phyloP scores from a whole-genome alignment of 2,888 invertebrate species.

The Drosophila nigricruria region DNA sequence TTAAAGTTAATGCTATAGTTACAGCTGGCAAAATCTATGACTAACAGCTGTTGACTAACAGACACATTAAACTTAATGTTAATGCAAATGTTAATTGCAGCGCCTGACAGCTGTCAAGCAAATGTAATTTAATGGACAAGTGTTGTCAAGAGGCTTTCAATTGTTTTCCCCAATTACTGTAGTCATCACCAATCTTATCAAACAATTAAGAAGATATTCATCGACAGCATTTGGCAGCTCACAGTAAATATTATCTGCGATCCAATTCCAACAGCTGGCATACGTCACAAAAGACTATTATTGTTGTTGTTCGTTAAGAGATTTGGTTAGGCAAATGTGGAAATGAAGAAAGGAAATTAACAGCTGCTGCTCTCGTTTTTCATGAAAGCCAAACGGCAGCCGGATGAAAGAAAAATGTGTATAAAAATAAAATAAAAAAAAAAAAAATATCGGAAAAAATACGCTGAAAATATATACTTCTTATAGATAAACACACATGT shows the following conservation, averaged over 20 bases:
- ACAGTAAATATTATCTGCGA: conserved; percentile 4
- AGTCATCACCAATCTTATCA: not conserved
- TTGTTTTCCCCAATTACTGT: not conserved
- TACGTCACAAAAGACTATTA: conserved; percentile 37
- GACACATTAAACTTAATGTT: conserved; percentile 3
- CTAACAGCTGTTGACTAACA: conserved; percentile 10
- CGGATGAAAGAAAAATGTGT: conserved; percentile 59
- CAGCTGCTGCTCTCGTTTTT: conserved; percentile 73
- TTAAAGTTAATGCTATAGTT: not conserved
- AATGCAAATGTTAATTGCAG: conserved; percentile 4
- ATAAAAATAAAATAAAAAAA: conserved; percentile 72
- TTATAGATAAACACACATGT: conserved; percentile 43
- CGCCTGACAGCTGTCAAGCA: conserved; percentile 11
- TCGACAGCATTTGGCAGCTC: not conserved
- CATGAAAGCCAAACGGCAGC: conserved; percentile 37
- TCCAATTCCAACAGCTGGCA: conserved; percentile 21
- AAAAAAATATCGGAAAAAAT: not conserved
- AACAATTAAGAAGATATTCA: conserved; percentile 1
- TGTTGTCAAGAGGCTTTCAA: not conserved
- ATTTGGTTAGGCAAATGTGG: conserved; percentile 15
- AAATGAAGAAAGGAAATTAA: conserved; percentile 36
- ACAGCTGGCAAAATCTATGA: not conserved
- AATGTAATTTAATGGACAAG: not conserved
- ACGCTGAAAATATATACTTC: conserved; percentile 32
- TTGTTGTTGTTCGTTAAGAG: conserved; percentile 19